Percentiles rank a stretch among this genome's conserved stretches.
Evolutionary conservation across 1,140 invertebrate species (phyloP).

Genomic region (Nomia melanderi): DNA sequence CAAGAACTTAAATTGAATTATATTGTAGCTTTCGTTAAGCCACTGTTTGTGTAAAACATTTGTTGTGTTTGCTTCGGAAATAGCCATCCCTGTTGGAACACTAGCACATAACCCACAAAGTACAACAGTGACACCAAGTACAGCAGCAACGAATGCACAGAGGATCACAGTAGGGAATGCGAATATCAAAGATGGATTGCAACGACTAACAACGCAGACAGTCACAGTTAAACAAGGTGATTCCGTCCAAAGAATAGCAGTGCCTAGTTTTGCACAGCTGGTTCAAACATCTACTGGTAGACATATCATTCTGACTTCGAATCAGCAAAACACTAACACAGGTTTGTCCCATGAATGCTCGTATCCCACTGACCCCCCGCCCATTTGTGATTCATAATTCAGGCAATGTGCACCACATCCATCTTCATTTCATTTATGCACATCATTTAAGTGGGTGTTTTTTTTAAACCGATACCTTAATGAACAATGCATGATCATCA

Average conservation of each 20-base stretch:
- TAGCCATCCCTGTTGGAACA: constrained; percentile 81
- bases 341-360: constrained; percentile 63
- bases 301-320: constrained; percentile 84
- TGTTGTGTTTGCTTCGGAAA: constrained; percentile 59
- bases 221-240: constrained; percentile 79
- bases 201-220: constrained; percentile 73
- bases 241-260: constrained; percentile 80
- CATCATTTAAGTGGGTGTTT: constrained; percentile 6
- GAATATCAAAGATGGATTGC: constrained; percentile 74
- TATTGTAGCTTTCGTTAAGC: constrained; percentile 13
- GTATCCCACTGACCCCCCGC: constrained; percentile 35
- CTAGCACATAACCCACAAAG: constrained; percentile 74
- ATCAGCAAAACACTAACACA: constrained; percentile 78
- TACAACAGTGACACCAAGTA: constrained; percentile 71
- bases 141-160: constrained; percentile 74
- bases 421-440: constrained; percentile 9
- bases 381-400: constrained; percentile 9
- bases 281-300: constrained; percentile 87
- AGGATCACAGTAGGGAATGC: constrained; percentile 77
- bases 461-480: constrained; percentile 1
- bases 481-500: constrained; percentile 44
- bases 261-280: constrained; percentile 84
- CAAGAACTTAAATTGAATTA: constrained; percentile 37
- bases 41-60: constrained; percentile 44
- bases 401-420: constrained; percentile 2